A percentile compares a stretch with the other conserved stretches of the same genome.
Evolutionary conservation across 23 tunicate species (phyloP).

Genomic region (Botrylloides violaceus): DNA sequence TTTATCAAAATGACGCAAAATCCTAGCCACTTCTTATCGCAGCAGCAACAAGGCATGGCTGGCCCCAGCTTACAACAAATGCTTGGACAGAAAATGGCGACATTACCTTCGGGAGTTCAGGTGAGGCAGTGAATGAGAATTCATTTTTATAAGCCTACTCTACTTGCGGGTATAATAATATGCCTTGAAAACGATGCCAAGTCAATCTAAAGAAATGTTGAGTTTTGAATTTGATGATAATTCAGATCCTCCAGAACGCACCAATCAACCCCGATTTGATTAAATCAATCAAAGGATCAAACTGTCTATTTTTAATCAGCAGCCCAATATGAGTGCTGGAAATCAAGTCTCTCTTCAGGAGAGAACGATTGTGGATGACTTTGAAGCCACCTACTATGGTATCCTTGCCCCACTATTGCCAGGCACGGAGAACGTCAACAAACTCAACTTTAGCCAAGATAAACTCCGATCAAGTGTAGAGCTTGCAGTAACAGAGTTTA

Average conservation of each 20-base stretch:
- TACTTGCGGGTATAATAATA: too few relatives aligned
- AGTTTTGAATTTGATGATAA: too few relatives aligned
- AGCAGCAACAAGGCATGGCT: neutral
- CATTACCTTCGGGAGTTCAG: neutral
- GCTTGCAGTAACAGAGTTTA: constrained; percentile 29
- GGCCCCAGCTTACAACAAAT: neutral
- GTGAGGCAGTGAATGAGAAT: neutral
- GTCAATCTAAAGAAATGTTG: too few relatives aligned
- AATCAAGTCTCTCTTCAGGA: neutral
- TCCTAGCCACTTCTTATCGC: too few relatives aligned
- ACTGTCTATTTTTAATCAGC: too few relatives aligned
- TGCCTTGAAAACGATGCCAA: too few relatives aligned
- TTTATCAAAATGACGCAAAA: too few relatives aligned
- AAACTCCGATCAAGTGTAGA: constrained; percentile 50
- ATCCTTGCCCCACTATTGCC: constrained; percentile 38
- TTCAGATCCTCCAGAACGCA: too few relatives aligned
- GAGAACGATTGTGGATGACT: constrained; percentile 30
- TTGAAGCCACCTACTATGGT: constrained; percentile 49
- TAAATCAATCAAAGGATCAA: too few relatives aligned
- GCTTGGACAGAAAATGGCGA: neutral
- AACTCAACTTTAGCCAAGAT: constrained; percentile 13
- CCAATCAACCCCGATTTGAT: too few relatives aligned
- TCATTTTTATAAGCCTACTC: too few relatives aligned
- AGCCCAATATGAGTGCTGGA: neutral
- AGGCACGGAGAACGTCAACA: constrained; percentile 2